phyloP scores from a whole-genome alignment of 2,797 vertebrate species.

The Avahi laniger region DNA sequence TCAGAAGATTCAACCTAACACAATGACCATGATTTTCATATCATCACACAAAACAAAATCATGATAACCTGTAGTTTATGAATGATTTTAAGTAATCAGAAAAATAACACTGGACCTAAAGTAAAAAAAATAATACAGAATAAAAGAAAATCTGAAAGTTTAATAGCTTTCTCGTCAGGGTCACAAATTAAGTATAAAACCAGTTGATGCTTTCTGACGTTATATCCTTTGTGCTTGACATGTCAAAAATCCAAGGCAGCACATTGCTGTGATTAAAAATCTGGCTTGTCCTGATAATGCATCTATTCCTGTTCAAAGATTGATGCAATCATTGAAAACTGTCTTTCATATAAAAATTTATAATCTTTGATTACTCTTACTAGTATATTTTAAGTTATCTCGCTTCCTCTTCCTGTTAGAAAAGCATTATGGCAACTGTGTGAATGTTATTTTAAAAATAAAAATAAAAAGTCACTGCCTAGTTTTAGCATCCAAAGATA shows the following conservation, averaged over 20 bases:
- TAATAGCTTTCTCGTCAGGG: background rate
- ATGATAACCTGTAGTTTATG: background rate
- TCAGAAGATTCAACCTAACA: background rate
- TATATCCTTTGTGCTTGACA: background rate
- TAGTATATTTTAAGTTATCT: slow-evolving; percentile 5
- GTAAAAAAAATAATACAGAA: background rate
- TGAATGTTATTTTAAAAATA: background rate
- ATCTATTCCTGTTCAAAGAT: background rate
- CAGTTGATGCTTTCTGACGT: background rate
- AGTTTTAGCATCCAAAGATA: background rate
- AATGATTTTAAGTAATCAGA: background rate
- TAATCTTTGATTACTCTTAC: background rate
- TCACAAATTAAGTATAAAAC: background rate
- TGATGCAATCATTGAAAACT: background rate
- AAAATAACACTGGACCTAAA: background rate
- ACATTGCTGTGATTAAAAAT: background rate
- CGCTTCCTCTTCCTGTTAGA: background rate
- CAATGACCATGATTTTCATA: background rate
- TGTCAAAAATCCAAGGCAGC: background rate
- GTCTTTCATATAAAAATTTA: background rate
- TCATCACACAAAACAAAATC: background rate
- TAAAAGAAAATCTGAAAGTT: background rate
- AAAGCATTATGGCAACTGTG: slow-evolving; percentile 16
- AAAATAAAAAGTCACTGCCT: background rate
- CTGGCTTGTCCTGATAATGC: background rate